Base-by-base conservation (phyloP, 2,888 invertebrate genomes). In the Tupiocoris notatus region DNA sequence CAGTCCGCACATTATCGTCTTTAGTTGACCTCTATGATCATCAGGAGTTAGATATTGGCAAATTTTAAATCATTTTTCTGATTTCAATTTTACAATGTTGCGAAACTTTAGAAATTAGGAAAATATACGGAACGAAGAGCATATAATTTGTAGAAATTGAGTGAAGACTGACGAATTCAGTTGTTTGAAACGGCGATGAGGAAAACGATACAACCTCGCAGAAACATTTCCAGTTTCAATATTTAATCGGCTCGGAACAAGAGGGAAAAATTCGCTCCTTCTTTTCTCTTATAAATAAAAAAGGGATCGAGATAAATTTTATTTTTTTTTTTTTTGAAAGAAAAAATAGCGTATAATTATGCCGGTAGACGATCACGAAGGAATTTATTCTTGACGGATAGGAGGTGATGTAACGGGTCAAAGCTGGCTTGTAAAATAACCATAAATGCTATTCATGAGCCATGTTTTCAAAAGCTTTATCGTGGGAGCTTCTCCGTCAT, bases 401-500 rank as follows among this genome's bases (percentile, higher is more conserved):
- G 59, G 21, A 67, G 23, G 70, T 70, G 59, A 59, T 70, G 24
- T 59, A 70, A 59, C 70, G 70, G 70, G 24, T 59, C 23, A 18
- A 25, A 23, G 3, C 24, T 17, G 24, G 70, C 70, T 59, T 70
- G 70, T 70, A 70, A 70, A 70, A 70, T 70, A 70, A 70, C 70
- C 70, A 70, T 70, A 70, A 70, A 70, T 70, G 70, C 70, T 70
- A 70, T 70, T 70, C 70, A 70, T 70, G 67, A 67, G 59, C 61
- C 59, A 25, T 70, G 70, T 59, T 59, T 24, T 6, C 59, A 12
- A 58, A 12, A 59, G 58, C 70, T 59, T 70, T 59, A 59, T 57
- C 70, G 58, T 54, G 59, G 59, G 24, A 70, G 70, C 70, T 20
- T 21, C n/a, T 39, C 6, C 24, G 70, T 70, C 70, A 59, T 70